Evolutionary conservation across 2,113 vertebrate species (phyloP).

Genomic region (Pao palembangensis): DNA sequence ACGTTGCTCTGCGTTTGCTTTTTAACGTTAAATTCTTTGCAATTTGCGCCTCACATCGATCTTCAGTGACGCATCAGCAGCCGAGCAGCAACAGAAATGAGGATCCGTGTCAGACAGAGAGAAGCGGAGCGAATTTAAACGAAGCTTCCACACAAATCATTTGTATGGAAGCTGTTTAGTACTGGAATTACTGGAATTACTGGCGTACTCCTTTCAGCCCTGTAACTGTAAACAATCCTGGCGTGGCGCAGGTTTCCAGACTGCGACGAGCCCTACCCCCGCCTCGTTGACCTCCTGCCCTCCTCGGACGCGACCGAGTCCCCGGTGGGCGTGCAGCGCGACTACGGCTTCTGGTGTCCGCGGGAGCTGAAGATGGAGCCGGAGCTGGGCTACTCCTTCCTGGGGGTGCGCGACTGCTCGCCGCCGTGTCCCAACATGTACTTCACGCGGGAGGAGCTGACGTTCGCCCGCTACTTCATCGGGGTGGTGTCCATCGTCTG

Average conservation of each 20-base stretch:
- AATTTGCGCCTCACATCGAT: too few species aligned
- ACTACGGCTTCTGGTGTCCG: constrained; percentile 98
- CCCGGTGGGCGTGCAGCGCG: constrained; percentile 82
- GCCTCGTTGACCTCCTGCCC: constrained; percentile 82
- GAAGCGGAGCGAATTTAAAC: too few species aligned
- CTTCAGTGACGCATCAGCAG: too few species aligned
- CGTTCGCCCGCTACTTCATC: constrained; percentile 93
- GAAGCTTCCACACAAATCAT: too few species aligned
- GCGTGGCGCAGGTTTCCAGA: constrained; percentile 96
- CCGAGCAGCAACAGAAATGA: too few species aligned
- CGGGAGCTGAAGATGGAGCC: constrained; percentile 92
- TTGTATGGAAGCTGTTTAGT: too few species aligned
- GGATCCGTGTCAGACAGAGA: too few species aligned
- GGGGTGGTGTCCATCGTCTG: constrained; percentile 96
- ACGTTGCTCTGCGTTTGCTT: too few species aligned
- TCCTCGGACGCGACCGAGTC: constrained; percentile 79
- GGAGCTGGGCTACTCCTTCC: constrained; percentile 91
- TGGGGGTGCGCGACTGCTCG: constrained; percentile 90
- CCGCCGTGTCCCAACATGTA: constrained; percentile 98
- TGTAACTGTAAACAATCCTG: too few species aligned
- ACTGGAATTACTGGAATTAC: too few species aligned
- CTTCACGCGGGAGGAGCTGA: constrained; percentile 88
- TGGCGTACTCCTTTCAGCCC: too few species aligned
- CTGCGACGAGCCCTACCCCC: constrained; percentile 90
- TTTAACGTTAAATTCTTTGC: too few species aligned